Evolutionary conservation across 1,140 invertebrate genomes (phyloP), one percentile per base, ranked within the genome.

Genomic region (Potamilus streckersoni): DNA sequence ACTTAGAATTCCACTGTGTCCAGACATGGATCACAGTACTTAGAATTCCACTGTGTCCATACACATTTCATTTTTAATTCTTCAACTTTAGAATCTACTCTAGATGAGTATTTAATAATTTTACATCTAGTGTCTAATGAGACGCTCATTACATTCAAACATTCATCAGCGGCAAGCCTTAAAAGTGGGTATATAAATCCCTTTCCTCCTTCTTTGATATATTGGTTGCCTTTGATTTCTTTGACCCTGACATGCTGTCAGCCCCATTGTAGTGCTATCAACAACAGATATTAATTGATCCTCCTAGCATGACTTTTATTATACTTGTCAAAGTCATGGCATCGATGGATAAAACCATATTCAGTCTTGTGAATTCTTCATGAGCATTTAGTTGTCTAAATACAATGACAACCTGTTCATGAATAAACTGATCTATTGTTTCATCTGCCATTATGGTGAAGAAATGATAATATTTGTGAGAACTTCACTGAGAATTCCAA

Each of bases 401-500:
- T 20, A 70, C 66, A 59, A 79, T 65, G 38, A 75, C 73, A 23
- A 79, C 19, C 68, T 79, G 73, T 27, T 79, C 77, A 55, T 66
- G 49, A 64, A 75, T 79, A 19, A 49, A 73, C 31, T 27, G 38
- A 56, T 79, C 73, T 23, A 72, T 75, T 55, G 66, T 65, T 66
- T 79, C 77, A 60, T 79, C 77, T 12, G 59, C 59, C 73, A 75
- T 75, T 17, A 79, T 70, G 31, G 72, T 49, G 68, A 69, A 79
- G 49, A 69, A 71, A 60, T n/a, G n/a, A 59, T 55, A 62, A 76
- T 31, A 31, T 67, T 68, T 20, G 49, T 56, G 17, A 59, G n/a
- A 11, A 77, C 55, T 19, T 73, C 71, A 20, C 71, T 20, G 20
- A 77, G 17, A 27, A 67, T n/a, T n/a, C n/a, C n/a, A n/a, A n/a